These are phyloP conservation scores for Stenichneumon culpator DNA, from an alignment of 2,888 invertebrate species.

Conservation along the genomic window DNA sequence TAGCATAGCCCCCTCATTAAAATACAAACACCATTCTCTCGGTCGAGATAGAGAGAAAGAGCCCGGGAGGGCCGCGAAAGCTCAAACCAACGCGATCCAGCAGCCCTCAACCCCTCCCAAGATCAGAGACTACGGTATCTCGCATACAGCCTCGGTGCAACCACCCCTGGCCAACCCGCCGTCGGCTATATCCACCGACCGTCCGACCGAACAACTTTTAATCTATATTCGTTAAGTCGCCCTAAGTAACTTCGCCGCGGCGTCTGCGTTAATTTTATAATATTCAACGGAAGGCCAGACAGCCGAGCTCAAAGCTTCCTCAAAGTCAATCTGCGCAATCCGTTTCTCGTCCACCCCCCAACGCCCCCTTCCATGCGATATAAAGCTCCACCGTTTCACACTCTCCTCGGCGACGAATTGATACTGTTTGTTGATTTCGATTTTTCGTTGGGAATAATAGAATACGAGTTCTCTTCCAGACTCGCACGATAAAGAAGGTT, in stretches of 20 bases:
- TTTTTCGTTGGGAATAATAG: no score
- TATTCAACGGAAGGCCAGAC: conserved; percentile 61
- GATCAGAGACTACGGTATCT: conserved; percentile 32
- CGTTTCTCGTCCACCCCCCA: conserved; percentile 27
- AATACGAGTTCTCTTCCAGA: no score
- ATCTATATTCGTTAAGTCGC: conserved; percentile 84
- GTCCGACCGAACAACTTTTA: conserved; percentile 82
- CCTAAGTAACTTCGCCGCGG: conserved; percentile 79
- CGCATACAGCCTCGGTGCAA: conserved; percentile 9
- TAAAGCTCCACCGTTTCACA: not conserved
- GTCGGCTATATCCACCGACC: conserved; percentile 57
- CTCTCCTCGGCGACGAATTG: not conserved
- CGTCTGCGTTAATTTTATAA: conserved; percentile 82
- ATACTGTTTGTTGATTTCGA: not conserved
- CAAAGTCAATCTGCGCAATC: conserved; percentile 58
- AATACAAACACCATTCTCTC: conserved; percentile 84
- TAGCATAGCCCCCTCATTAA: conserved; percentile 85
- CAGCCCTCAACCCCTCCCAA: conserved; percentile 63
- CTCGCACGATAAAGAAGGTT: no score
- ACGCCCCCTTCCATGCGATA: not conserved
- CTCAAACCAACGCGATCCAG: conserved; percentile 64
- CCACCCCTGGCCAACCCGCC: conserved; percentile 40
- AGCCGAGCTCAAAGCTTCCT: conserved; percentile 29
- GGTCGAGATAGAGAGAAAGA: conserved; percentile 66
- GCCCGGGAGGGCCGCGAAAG: conserved; percentile 42